phyloP scores from a whole-genome alignment of 2,888 invertebrate species.

The Papilio elwesi region DNA sequence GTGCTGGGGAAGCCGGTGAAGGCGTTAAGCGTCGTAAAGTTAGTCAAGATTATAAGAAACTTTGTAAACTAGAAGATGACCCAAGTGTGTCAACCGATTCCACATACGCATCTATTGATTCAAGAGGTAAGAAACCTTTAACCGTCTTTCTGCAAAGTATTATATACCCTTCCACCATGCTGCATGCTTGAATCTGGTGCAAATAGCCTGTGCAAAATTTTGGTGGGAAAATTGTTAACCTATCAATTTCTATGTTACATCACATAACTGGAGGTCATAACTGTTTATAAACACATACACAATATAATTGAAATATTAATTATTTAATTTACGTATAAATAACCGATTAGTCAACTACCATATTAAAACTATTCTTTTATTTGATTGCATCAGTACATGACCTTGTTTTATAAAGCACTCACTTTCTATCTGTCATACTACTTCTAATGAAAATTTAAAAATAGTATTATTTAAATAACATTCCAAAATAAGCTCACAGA shows the following conservation, averaged over 20 bases:
- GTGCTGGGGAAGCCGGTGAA: slow-evolving; percentile 73
- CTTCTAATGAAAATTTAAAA: slow-evolving; percentile 1
- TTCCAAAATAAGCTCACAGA: neutral
- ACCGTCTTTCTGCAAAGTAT: slow-evolving; percentile 47
- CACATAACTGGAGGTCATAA: slow-evolving; percentile 75
- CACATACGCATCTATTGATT: slow-evolving; percentile 67
- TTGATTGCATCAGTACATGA: slow-evolving; percentile 61
- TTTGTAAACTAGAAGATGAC: slow-evolving; percentile 76
- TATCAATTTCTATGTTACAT: slow-evolving; percentile 74
- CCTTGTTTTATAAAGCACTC: slow-evolving; percentile 58
- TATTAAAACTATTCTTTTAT: slow-evolving; percentile 9
- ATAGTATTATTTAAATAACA: slow-evolving; percentile 1
- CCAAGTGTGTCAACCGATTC: slow-evolving; percentile 76
- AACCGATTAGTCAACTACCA: neutral
- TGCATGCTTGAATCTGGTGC: neutral
- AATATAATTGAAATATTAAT: slow-evolving; percentile 50
- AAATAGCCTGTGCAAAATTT: slow-evolving; percentile 54
- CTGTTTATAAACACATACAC: slow-evolving; percentile 78
- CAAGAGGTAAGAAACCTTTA: slow-evolving; percentile 67
- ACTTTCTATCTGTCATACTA: slow-evolving; percentile 64
- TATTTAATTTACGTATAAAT: slow-evolving; percentile 20
- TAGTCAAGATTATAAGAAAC: slow-evolving; percentile 75
- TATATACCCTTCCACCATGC: neutral
- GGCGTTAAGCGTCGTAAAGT: slow-evolving; percentile 74
- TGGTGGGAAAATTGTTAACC: slow-evolving; percentile 81